phyloP scores from a whole-genome alignment of 2,113 vertebrate genomes.

The Eretmochelys imbricata region DNA sequence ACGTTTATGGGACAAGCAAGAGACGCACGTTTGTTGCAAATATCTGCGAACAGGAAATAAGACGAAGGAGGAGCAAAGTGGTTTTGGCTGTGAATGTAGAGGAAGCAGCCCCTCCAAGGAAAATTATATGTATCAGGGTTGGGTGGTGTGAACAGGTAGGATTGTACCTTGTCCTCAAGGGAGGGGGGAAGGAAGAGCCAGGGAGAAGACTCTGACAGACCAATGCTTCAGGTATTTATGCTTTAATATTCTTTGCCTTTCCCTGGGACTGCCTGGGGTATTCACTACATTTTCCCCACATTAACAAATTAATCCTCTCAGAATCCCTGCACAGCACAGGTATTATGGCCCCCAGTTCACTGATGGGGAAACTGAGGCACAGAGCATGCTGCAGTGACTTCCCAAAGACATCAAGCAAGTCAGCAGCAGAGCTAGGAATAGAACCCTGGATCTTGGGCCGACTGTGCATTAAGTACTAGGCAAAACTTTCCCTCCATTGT shows the following conservation, averaged over 20 bases:
- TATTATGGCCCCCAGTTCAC: not conserved
- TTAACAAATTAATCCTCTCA: not conserved
- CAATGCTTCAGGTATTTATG: not conserved
- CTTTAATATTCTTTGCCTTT: not conserved
- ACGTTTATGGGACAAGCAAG: slow-evolving; percentile 62
- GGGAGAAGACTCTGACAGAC: fast-evolving
- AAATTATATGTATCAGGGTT: not conserved
- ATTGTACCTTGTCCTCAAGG: not conserved
- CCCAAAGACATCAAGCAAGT: not conserved
- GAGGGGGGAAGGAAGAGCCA: not conserved
- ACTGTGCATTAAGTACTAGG: not conserved
- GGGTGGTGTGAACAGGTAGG: not conserved
- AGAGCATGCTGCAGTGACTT: not conserved
- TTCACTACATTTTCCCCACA: not conserved
- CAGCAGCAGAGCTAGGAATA: not conserved
- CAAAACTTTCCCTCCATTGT: not conserved
- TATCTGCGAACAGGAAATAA: slow-evolving; percentile 23
- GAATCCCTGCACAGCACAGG: not conserved
- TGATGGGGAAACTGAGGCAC: not conserved
- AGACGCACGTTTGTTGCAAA: slow-evolving; percentile 43
- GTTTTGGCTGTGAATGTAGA: not conserved
- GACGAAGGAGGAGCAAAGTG: not conserved
- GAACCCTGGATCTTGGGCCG: not conserved
- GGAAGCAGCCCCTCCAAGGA: not conserved
- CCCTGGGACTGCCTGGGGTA: fast-evolving